Evolutionary conservation across 2,113 vertebrate species (phyloP).

Genomic region (Sinocyclocheilus anophthalmus): DNA sequence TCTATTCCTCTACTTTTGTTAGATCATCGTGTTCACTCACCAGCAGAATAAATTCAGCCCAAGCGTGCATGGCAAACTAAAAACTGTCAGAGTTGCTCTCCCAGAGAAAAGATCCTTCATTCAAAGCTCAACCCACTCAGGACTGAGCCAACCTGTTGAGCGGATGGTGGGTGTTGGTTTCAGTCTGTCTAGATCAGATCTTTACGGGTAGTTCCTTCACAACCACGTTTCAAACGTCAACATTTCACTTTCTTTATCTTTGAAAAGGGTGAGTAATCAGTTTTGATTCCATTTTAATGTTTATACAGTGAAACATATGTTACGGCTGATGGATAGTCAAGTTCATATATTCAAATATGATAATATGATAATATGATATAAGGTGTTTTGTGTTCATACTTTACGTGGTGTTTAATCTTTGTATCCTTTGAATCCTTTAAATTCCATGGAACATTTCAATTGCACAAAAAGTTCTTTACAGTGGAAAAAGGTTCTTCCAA

Average conservation of each 20-base stretch:
- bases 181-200: neutral
- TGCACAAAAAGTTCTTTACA: too few relatives aligned
- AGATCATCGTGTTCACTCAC: neutral
- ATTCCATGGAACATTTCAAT: too few relatives aligned
- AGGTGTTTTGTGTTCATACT: neutral
- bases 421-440: too few relatives aligned
- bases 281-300: constrained; percentile 9
- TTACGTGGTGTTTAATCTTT: neutral
- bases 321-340: neutral
- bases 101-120: constrained; percentile 3
- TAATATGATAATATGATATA: neutral
- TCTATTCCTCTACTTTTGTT: too few relatives aligned
- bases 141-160: constrained; percentile 74
- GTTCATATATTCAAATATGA: neutral
- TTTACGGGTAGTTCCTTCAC: neutral
- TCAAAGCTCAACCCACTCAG: constrained; percentile 62
- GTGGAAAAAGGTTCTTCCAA: too few relatives aligned
- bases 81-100: constrained; percentile 26
- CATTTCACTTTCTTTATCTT: constrained; percentile 16
- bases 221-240: constrained; percentile 13
- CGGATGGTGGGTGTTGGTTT: constrained; percentile 69
- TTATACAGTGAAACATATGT: constrained; percentile 15
- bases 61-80: constrained; percentile 52
- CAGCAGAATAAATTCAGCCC: neutral
- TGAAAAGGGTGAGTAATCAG: constrained; percentile 22